A percentile compares a stretch with the other conserved stretches of the same genome.
phyloP scores from a whole-genome alignment of 2,797 vertebrate genomes.

The Rhyacichthys aspro region DNA sequence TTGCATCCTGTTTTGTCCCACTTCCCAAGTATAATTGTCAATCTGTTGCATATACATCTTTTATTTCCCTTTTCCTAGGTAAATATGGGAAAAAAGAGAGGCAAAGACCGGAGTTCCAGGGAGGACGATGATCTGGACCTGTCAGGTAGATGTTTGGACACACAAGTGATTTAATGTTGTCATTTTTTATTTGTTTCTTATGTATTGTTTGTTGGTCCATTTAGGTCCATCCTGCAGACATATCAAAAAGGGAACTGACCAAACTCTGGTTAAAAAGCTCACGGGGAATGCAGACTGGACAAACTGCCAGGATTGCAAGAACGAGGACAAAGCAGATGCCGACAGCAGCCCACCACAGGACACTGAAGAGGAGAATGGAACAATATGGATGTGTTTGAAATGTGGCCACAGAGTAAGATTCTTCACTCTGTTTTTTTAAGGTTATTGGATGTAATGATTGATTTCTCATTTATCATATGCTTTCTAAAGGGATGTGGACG shows the following conservation, averaged over 20 bases:
- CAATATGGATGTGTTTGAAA: conserved; percentile 95
- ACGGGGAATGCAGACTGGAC: conserved; percentile 79
- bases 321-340: conserved; percentile 74
- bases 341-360: conserved; percentile 49
- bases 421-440: background rate
- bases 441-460: no score
- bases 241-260: conserved; percentile 89
- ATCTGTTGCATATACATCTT: no score
- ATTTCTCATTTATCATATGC: no score
- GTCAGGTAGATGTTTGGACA: conserved; percentile 71
- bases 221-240: conserved; percentile 87
- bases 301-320: conserved; percentile 88
- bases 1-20: no score
- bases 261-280: conserved; percentile 85
- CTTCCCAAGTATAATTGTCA: no score
- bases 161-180: background rate
- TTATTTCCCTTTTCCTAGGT: conserved; percentile 25
- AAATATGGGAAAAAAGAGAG: conserved; percentile 90
- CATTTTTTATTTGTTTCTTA: background rate
- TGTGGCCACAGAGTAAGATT: conserved; percentile 91
- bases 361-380: conserved; percentile 58
- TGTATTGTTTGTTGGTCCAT: background rate
- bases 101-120: conserved; percentile 79
- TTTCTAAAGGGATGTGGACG: conserved; percentile 88
- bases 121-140: conserved; percentile 77